Evolutionary conservation across 53 echinoderm and acorn worm genomes (phyloP).

Genomic region (Holothuria scabra): DNA sequence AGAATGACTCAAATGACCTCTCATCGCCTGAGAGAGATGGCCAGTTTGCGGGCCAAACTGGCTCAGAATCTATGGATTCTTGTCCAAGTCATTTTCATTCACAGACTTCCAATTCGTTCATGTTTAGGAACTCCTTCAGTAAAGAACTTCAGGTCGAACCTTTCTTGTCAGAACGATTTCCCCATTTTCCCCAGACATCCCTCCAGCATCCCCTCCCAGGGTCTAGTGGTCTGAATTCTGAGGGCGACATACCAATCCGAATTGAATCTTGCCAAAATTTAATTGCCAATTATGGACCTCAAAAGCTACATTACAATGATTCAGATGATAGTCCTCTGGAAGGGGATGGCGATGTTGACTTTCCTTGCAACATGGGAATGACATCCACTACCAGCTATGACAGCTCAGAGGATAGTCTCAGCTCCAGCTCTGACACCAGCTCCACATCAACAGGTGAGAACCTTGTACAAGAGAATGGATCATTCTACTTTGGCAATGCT

Average conservation of each 20-base stretch:
- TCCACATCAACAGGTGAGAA: slow-evolving; percentile 54
- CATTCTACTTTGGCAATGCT: slow-evolving; percentile 32
- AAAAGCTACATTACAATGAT: slow-evolving; percentile 92
- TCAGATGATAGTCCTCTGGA: slow-evolving; percentile 62
- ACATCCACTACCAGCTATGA: slow-evolving; percentile 74
- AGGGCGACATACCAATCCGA: slow-evolving; percentile 76
- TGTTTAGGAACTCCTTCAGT: slow-evolving; percentile 58
- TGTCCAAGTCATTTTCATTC: slow-evolving; percentile 25
- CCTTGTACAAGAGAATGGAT: not conserved
- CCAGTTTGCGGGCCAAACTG: slow-evolving; percentile 62
- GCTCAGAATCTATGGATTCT: slow-evolving; percentile 12
- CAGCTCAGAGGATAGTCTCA: slow-evolving; percentile 83
- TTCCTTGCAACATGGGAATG: slow-evolving; percentile 51
- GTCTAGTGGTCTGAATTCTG: slow-evolving; percentile 64
- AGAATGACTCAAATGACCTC: slow-evolving; percentile 48
- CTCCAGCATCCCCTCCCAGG: slow-evolving; percentile 52
- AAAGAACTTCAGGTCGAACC: slow-evolving; percentile 12
- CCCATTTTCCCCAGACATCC: slow-evolving; percentile 46
- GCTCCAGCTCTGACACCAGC: slow-evolving; percentile 82
- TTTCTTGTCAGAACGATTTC: slow-evolving; percentile 36
- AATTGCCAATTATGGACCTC: slow-evolving; percentile 53
- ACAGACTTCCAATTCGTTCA: slow-evolving; percentile 46
- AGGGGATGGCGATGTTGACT: slow-evolving; percentile 51
- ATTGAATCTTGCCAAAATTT: slow-evolving; percentile 60
- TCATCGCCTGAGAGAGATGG: slow-evolving; percentile 37